Evolutionary conservation across 2,888 invertebrate genomes (phyloP), one percentile per base, ranked within the genome.

Genomic region (Electrophaes corylata): DNA sequence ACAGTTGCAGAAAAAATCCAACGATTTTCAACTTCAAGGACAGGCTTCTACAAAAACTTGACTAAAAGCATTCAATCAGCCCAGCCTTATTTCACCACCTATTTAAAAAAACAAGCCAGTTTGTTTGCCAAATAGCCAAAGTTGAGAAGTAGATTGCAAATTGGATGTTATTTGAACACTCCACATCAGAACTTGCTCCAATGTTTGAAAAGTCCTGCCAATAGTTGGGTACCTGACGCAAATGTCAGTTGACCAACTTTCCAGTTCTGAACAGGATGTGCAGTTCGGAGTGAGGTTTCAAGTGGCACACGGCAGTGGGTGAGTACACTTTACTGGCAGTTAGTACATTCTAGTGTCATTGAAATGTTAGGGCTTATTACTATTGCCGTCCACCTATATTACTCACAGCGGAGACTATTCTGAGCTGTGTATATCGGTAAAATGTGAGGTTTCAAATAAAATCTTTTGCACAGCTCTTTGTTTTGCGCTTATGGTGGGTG

Each of bases 171-270:
- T 49, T 49, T 29, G 26, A 49, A 6, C 26, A 29, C 2, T 11
- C 16, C 16, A 39, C 45, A 37, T 45, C 29, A 18, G 10, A 39
- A 39, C 37, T 37, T 29, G 14, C 10, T 37, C 29, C 29, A 47
- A 52, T 57, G 39, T 52, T 57, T 52, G 57, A 11, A 12, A 26
- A 47, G 43, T 43, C 10, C 57, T 41, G 41, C 18, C 29, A 29
- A 26, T 49, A 43, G 43, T 47, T 26, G 46, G 29, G 20, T 47
- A 57, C 47, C 47, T 43, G 14, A 37, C 29, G 31, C 48, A 37
- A 52, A 52, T 53, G 57, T 48, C 31, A 20, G 16, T 44, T 26
- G 37, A 31, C 46, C 14, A 53, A 53, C 53, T 53, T 6, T 20
- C 14, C 19, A 37, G 45, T 52, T 44, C 18, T 16, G 16, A 39